A percentile compares a stretch with the other conserved stretches of the same genome.
phyloP scores from a whole-genome alignment of 2,797 vertebrate genomes.

The Mus caroli region DNA sequence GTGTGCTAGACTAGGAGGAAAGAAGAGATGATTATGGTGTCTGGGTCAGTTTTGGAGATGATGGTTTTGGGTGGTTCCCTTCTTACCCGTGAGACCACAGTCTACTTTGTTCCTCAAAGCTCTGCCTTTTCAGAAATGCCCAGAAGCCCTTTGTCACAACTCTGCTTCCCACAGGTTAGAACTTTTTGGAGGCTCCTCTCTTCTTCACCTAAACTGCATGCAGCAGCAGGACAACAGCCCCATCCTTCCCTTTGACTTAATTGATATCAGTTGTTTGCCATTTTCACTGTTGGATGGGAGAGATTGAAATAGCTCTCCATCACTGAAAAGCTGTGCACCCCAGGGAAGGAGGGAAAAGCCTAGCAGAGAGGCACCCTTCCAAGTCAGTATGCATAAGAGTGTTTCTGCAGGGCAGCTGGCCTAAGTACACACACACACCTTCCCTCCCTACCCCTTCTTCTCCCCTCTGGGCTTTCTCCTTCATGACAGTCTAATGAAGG shows the following conservation, averaged over 20 bases:
- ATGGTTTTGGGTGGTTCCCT: not conserved
- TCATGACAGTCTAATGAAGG: slow-evolving; percentile 75
- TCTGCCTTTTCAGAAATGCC: not conserved
- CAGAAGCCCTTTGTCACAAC: not conserved
- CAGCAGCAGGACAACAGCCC: not conserved
- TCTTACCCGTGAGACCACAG: not conserved
- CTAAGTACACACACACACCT: not conserved
- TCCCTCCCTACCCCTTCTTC: not conserved
- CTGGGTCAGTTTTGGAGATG: not conserved
- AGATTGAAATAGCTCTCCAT: not conserved
- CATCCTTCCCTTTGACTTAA: not conserved
- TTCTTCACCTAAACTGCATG: not conserved
- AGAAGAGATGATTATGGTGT: not conserved
- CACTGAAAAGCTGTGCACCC: not conserved
- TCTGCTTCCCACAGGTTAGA: not conserved
- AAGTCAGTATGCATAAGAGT: accelerated
- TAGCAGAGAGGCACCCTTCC: not conserved
- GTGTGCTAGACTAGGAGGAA: not conserved
- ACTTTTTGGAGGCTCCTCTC: not conserved
- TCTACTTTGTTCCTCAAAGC: not conserved
- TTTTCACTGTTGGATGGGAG: not conserved
- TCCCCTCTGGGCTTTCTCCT: not conserved
- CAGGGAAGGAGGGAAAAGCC: not conserved
- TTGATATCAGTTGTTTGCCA: not conserved
- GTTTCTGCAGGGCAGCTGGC: slow-evolving; percentile 11